These are phyloP conservation scores for Merluccius polli DNA, from an alignment of 2,797 vertebrate species.

Conservation along the genomic window DNA sequence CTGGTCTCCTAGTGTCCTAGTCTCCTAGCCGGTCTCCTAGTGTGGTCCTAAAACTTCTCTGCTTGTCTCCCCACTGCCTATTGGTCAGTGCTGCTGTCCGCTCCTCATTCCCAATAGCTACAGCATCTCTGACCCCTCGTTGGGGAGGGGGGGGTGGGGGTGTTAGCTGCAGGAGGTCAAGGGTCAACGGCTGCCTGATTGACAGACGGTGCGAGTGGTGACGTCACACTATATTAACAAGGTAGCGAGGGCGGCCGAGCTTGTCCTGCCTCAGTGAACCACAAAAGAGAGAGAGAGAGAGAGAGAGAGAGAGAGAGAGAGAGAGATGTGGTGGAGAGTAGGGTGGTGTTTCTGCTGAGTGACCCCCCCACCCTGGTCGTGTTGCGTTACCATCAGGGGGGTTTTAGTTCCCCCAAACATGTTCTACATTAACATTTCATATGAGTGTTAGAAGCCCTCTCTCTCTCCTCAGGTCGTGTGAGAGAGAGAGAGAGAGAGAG, in stretches of 20 bases:
- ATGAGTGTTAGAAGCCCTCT: neutral
- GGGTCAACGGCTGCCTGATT: neutral
- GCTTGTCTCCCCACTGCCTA: neutral
- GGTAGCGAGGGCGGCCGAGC: too few relatives aligned
- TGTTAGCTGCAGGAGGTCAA: neutral
- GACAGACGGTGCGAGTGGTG: neutral
- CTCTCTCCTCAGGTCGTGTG: neutral
- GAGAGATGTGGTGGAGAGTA: too few relatives aligned
- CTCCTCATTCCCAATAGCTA: neutral
- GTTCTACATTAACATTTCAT: slow-evolving; percentile 1
- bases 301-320: too few relatives aligned
- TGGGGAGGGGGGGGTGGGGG: neutral
- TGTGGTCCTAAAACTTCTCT: too few relatives aligned
- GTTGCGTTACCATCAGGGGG: neutral
- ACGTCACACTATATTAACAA: neutral
- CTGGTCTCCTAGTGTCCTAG: neutral
- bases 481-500: too few relatives aligned
- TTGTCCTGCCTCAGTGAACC: too few relatives aligned
- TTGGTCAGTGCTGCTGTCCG: neutral
- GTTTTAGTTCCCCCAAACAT: neutral
- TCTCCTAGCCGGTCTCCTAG: neutral
- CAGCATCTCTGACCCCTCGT: neutral
- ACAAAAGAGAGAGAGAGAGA: too few relatives aligned
- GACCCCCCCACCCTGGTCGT: too few relatives aligned
- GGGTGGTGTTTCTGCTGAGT: too few relatives aligned